phyloP scores from a whole-genome alignment of 2,888 invertebrate genomes.

The Lasioglossum villosulum region DNA sequence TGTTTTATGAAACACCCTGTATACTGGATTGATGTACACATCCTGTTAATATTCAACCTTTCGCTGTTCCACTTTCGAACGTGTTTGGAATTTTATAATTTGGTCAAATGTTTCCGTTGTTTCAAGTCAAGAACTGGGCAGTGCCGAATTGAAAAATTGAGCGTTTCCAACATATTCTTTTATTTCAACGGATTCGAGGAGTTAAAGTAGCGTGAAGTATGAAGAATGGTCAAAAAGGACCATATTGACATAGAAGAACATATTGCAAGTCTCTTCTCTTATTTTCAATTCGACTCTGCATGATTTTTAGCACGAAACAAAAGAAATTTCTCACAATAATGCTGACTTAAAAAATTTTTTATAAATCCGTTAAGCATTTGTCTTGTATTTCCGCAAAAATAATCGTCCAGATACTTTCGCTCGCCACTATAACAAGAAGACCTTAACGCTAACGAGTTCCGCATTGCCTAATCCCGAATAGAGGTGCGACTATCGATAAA shows the following conservation, averaged over 20 bases:
- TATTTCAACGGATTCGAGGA: background rate
- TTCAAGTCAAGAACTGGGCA: too few species aligned
- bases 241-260: too few species aligned
- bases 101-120: too few species aligned
- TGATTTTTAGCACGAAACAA: background rate
- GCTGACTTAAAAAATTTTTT: background rate
- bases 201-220: background rate
- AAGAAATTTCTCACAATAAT: background rate
- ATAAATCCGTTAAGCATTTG: too few species aligned
- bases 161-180: background rate
- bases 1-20: background rate
- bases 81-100: too few species aligned
- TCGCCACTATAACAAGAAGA: constrained; percentile 64
- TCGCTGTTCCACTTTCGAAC: background rate
- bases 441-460: constrained; percentile 68
- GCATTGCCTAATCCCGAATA: constrained; percentile 15
- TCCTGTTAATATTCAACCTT: background rate
- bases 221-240: background rate
- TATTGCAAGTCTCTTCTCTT: too few species aligned
- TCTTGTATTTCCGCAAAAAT: background rate
- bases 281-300: background rate
- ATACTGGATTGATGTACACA: background rate
- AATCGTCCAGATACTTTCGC: background rate
- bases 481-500: background rate
- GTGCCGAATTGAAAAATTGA: background rate